Percentiles rank a stretch among this genome's conserved stretches.
Evolutionary conservation across 1,140 invertebrate species (phyloP).

Genomic region (Dinothrombium tinctorium): DNA sequence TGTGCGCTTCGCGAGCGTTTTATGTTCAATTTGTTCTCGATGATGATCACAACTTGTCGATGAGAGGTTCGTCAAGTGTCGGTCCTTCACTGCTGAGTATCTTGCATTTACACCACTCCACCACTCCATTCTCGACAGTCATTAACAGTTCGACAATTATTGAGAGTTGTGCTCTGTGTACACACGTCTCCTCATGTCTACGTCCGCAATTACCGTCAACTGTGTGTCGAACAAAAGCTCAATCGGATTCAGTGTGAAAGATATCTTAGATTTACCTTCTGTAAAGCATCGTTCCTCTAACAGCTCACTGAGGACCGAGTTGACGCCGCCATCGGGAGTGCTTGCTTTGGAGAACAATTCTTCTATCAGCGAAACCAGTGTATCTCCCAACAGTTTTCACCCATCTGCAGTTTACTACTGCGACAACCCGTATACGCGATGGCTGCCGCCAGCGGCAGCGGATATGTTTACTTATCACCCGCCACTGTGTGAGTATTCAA

Average conservation of each 20-base stretch:
- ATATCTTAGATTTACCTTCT: conserved; percentile 3
- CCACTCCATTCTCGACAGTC: too few relatives aligned
- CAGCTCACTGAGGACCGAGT: background rate
- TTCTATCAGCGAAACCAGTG: background rate
- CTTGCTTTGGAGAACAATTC: background rate
- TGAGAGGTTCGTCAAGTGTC: too few relatives aligned
- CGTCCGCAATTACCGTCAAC: too few relatives aligned
- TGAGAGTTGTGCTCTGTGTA: too few relatives aligned
- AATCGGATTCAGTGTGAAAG: conserved; percentile 5
- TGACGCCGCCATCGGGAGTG: background rate
- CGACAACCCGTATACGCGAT: background rate
- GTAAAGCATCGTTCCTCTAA: background rate
- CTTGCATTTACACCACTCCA: too few relatives aligned
- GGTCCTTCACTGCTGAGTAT: too few relatives aligned
- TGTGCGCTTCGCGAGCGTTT: too few relatives aligned
- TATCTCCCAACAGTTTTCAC: background rate
- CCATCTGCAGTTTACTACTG: conserved; percentile 1
- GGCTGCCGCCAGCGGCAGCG: background rate
- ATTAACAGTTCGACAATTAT: too few relatives aligned
- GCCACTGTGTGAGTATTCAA: background rate
- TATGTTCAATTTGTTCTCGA: too few relatives aligned
- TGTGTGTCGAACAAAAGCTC: too few relatives aligned
- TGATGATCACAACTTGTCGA: too few relatives aligned
- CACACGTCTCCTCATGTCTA: too few relatives aligned
- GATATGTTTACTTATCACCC: background rate